Conservation (phyloP, 2,797 vertebrate species). For the Sebastes paucispinis region DNA sequence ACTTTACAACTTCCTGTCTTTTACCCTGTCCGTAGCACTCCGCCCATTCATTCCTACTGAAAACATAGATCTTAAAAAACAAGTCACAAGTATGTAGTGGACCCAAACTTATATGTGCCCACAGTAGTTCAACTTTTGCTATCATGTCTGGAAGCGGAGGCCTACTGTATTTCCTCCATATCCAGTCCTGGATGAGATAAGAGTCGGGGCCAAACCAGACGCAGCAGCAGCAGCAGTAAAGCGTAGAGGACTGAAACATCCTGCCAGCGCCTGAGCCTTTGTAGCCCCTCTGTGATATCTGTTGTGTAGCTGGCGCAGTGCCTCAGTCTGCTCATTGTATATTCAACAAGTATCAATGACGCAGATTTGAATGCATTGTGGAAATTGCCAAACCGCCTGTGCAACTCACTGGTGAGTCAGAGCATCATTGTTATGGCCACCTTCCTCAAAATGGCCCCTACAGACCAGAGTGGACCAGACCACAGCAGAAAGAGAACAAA, state of each 20-base stretch:
- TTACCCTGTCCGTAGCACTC: neutral
- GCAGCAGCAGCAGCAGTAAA: slow-evolving; percentile 1
- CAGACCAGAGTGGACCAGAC: slow-evolving; percentile 36
- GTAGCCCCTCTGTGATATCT: slow-evolving; percentile 32
- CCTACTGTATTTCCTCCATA: slow-evolving; percentile 21
- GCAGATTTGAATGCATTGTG: slow-evolving; percentile 42
- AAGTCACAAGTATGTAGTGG: neutral
- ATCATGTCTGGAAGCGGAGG: slow-evolving; percentile 7
- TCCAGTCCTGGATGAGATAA: slow-evolving; percentile 30
- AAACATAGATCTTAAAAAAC: neutral
- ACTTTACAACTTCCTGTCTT: neutral
- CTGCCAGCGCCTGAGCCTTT: slow-evolving; percentile 32
- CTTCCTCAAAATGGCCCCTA: slow-evolving; percentile 49
- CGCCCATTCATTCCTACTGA: neutral
- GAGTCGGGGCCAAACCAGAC: neutral
- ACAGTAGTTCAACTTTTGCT: neutral
- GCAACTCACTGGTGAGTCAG: slow-evolving; percentile 42
- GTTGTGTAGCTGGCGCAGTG: neutral
- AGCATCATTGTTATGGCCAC: slow-evolving; percentile 43
- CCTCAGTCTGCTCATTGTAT: slow-evolving; percentile 15
- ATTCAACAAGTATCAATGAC: slow-evolving; percentile 22
- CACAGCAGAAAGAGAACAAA: slow-evolving; percentile 61
- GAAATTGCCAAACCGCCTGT: slow-evolving; percentile 21
- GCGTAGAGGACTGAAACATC: neutral
- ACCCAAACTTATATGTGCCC: neutral